Evolutionary conservation across 2,888 invertebrate species (phyloP).

Genomic region (Neoaliturus tenellus): DNA sequence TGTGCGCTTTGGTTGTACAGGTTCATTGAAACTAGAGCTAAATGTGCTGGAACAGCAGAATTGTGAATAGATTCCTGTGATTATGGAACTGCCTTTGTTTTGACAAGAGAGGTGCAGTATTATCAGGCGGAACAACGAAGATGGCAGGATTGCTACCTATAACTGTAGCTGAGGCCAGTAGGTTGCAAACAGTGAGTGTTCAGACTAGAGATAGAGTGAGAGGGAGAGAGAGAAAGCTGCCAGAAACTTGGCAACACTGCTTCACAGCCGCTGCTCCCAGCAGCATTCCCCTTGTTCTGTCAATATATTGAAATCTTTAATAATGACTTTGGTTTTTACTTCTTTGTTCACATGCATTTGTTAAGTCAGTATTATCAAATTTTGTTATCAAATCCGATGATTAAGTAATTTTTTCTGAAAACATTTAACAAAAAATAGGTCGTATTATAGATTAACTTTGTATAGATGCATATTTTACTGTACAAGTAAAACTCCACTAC

Average conservation of each 20-base stretch:
- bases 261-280: neutral
- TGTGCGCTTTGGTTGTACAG: neutral
- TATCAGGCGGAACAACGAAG: no score
- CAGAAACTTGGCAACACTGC: slow-evolving; percentile 23
- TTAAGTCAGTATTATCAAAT: no score
- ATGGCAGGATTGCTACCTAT: neutral
- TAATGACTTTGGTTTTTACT: no score
- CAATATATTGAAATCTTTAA: neutral
- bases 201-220: neutral
- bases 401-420: no score
- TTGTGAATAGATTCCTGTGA: neutral
- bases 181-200: neutral
- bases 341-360: no score
- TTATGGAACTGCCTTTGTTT: neutral
- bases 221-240: slow-evolving; percentile 16
- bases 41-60: neutral
- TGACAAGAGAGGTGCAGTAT: neutral
- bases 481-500: no score
- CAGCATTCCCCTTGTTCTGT: slow-evolving; percentile 11
- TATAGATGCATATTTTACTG: no score
- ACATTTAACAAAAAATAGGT: no score
- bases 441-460: no score
- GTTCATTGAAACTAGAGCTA: neutral
- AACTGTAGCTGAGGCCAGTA: neutral
- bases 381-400: no score